Percentiles rank a stretch among this genome's conserved stretches.
These are phyloP conservation scores for Benitochromis conjunctus DNA, from an alignment of 2,113 vertebrate genomes.

Conservation along the genomic window DNA sequence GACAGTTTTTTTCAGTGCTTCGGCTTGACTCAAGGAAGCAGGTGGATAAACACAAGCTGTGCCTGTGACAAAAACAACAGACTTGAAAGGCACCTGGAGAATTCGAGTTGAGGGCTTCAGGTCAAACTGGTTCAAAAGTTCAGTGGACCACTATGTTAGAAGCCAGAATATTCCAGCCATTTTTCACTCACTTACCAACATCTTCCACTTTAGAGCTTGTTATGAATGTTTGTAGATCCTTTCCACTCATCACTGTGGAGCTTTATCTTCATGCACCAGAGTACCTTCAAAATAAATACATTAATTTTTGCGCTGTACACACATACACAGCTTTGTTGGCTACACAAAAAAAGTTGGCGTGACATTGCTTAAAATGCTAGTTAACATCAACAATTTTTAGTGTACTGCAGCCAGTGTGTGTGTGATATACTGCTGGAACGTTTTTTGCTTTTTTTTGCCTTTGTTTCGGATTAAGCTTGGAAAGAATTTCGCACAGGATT, in stretches of 20 bases:
- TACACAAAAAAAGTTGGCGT: constrained; percentile 4
- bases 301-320: not conserved
- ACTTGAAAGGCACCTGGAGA: constrained; percentile 5
- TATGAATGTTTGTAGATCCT: constrained; percentile 41
- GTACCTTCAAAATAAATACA: constrained; percentile 6
- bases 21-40: constrained; percentile 35
- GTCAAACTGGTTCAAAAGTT: constrained; percentile 39
- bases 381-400: not conserved
- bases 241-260: constrained; percentile 61
- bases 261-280: not conserved
- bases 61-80: constrained; percentile 35
- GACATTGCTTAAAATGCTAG: not conserved
- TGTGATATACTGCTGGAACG: not conserved
- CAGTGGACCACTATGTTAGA: constrained; percentile 3
- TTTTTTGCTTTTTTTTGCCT: not conserved
- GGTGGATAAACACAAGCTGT: constrained; percentile 54
- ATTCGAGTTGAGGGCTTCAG: constrained; percentile 12
- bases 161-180: not conserved
- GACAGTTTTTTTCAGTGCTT: constrained; percentile 24
- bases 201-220: constrained; percentile 52
- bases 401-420: not conserved
- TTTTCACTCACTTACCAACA: constrained; percentile 67
- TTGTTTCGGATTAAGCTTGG: constrained; percentile 3
- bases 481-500: not conserved
- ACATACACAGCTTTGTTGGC: not conserved